These are phyloP conservation scores for Coenobita brevimanus DNA, from an alignment of 1,140 invertebrate species.

Conservation along the genomic window DNA sequence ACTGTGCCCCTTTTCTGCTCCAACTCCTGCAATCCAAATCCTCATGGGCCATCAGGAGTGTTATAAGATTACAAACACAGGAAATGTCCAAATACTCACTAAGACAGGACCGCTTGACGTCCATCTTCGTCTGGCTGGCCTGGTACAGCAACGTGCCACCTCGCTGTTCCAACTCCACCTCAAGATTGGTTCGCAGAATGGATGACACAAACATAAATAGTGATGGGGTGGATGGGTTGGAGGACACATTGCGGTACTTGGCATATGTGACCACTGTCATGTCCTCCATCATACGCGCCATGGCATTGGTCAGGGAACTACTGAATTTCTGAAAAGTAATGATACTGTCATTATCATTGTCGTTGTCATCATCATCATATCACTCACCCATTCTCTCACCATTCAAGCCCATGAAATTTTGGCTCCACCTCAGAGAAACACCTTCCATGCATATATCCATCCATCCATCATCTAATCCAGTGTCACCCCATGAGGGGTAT, in stretches of 20 bases:
- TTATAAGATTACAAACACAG: conserved; percentile 2
- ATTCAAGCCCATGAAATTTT: too few species aligned
- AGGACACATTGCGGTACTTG: conserved; percentile 74
- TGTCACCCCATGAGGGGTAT: too few species aligned
- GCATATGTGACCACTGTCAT: conserved; percentile 87
- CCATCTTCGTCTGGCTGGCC: conserved; percentile 67
- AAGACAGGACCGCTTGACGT: conserved; percentile 89
- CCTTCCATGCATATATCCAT: too few species aligned
- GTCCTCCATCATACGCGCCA: conserved; percentile 90
- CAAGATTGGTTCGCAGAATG: conserved; percentile 92
- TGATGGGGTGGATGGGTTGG: conserved; percentile 68
- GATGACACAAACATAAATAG: conserved; percentile 75
- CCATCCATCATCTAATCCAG: too few species aligned
- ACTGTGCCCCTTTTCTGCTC: too few species aligned
- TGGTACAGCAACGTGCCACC: conserved; percentile 82
- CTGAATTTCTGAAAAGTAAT: conserved; percentile 35
- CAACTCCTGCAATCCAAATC: too few species aligned
- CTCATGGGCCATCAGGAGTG: too few species aligned
- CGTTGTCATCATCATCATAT: too few species aligned
- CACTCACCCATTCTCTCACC: too few species aligned
- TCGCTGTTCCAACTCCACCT: conserved; percentile 91
- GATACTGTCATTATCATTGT: too few species aligned
- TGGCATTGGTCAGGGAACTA: conserved; percentile 64
- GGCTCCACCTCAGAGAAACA: too few species aligned
- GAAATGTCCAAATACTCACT: conserved; percentile 76